A percentile compares a stretch with the other conserved stretches of the same genome.
phyloP scores from a whole-genome alignment of 2,113 vertebrate genomes.

The Eretmochelys imbricata region DNA sequence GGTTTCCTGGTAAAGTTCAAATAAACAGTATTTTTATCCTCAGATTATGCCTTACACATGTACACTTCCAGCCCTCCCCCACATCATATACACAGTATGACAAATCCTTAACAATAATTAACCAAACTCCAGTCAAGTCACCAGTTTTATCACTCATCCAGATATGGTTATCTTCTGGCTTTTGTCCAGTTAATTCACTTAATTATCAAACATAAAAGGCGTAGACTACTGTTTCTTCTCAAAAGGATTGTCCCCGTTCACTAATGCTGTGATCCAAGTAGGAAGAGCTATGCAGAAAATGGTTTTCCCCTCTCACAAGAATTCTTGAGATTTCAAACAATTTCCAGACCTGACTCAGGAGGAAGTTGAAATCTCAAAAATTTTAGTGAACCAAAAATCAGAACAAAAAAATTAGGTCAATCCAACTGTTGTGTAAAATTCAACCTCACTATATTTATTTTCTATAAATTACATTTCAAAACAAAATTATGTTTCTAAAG shows the following conservation, averaged over 20 bases:
- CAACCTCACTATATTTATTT: neutral
- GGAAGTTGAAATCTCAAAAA: neutral
- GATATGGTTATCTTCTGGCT: neutral
- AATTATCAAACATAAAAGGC: neutral
- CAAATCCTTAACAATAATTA: neutral
- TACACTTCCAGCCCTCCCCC: neutral
- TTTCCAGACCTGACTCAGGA: neutral
- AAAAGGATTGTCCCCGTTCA: neutral
- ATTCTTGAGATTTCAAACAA: neutral
- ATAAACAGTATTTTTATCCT: neutral
- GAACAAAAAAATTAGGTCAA: neutral
- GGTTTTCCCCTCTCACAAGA: neutral
- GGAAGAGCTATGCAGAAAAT: neutral
- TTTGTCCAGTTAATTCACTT: neutral
- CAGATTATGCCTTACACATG: neutral
- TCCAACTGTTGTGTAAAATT: neutral
- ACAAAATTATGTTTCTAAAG: neutral
- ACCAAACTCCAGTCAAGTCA: neutral
- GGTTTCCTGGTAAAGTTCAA: neutral
- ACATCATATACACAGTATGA: neutral
- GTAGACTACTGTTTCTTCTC: neutral
- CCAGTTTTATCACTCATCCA: neutral
- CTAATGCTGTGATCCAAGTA: neutral
- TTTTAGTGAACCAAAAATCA: neutral
- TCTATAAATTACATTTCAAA: neutral